Evolutionary conservation across 2,113 vertebrate species (phyloP).

Genomic region (Xenopus laevis): DNA sequence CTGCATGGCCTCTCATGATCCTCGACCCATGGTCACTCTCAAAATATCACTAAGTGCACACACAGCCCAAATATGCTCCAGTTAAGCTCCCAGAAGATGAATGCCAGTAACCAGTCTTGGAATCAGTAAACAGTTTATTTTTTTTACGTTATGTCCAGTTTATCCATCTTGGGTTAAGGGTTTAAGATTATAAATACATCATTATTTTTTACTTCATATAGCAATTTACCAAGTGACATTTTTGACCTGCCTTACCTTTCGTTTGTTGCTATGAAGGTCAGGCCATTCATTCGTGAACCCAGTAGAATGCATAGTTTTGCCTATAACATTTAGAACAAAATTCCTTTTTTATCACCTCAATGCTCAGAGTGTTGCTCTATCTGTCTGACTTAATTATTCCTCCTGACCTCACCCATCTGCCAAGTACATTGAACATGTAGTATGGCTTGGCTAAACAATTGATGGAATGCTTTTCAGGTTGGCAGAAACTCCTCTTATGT

Average conservation of each 20-base stretch:
- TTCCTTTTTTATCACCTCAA: slow-evolving; percentile 41
- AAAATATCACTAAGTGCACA: too few species aligned
- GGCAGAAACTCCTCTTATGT: slow-evolving; percentile 44
- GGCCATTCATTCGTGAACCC: not conserved
- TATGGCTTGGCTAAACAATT: slow-evolving; percentile 47
- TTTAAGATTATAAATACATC: too few species aligned
- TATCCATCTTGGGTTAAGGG: too few species aligned
- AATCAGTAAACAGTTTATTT: too few species aligned
- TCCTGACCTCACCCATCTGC: slow-evolving; percentile 51
- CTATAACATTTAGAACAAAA: slow-evolving; percentile 4
- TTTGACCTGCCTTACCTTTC: slow-evolving; percentile 1
- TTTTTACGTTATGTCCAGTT: too few species aligned
- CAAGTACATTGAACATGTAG: slow-evolving; percentile 47
- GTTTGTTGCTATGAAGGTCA: slow-evolving; percentile 4
- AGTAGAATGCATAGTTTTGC: slow-evolving; percentile 4
- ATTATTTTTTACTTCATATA: too few species aligned
- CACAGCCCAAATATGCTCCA: too few species aligned
- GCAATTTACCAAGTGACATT: too few species aligned
- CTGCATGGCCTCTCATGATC: too few species aligned
- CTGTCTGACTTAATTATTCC: slow-evolving; percentile 46
- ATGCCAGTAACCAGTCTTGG: too few species aligned
- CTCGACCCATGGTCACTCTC: too few species aligned
- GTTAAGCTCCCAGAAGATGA: too few species aligned
- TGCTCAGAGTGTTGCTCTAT: slow-evolving; percentile 6
- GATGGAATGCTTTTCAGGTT: slow-evolving; percentile 52